Evolutionary conservation across 1,140 invertebrate species (phyloP), one percentile per base, ranked within the genome.

Genomic region (Agraylea sexmaculata): DNA sequence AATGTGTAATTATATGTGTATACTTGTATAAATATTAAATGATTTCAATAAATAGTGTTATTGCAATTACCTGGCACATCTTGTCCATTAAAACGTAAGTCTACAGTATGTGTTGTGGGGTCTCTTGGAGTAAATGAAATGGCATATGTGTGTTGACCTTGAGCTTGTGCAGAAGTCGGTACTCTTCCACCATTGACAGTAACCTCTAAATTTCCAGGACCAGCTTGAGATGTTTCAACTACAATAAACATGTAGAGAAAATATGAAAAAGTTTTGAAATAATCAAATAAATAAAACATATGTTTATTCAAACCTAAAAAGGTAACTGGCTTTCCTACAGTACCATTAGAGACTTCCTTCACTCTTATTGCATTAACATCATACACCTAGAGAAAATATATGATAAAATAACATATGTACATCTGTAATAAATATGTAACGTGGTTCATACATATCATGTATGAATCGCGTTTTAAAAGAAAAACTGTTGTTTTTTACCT

Each of bases 161-260:
- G 84, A 11, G 89, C 86, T 59, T 92, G 86, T 6, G 94, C 92
- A 21, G 88, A 90, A 5, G 92, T 97, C 1, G 92, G 89, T 18
- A 94, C 89, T 44, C 88, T 78, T 1, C 93, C 94, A 28, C 90
- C 88, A 52, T 94, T 95, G 2, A 99, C 92, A 0, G 90, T 92
- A 19, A 98, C 92, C 62, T 98, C 94, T 29, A 99, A 63, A 63
- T 96, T 96, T 7, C 95, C 95, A 78, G 89, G 70, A 18, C 95
- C 95, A 18, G 92, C 92, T 64, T 91, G 85, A 56, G 87, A 87
- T 7, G 93, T 96, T 69, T 99, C 92, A 49, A 99, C 94, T 93
- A 55, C 8, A 53, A 44, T 45, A 50, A 42, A 36, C 23, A 37
- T 16, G 25, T 22, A 29, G 17, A 0, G 28, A 6, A 28, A 29